Conservation (phyloP, 1,140 invertebrate genomes). For the Diachasma alloeum region DNA sequence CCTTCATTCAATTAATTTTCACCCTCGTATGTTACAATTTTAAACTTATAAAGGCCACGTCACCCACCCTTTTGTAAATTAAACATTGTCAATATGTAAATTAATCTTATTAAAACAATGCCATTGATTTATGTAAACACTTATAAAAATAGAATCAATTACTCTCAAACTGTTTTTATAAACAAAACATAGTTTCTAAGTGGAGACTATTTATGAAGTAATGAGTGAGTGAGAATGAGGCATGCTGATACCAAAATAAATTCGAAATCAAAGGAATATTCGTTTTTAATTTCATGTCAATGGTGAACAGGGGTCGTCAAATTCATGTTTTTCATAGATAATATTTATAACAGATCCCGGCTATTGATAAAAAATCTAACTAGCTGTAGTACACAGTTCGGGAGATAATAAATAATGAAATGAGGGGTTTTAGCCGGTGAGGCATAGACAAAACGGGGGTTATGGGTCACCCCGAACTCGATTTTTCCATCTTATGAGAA, state of each 20-base stretch:
- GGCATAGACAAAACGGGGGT: no score
- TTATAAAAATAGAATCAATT: not conserved
- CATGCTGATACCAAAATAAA: not conserved
- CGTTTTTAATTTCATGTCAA: no score
- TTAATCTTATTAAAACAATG: not conserved
- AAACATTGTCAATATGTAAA: not conserved
- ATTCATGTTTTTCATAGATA: no score
- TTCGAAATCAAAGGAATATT: not conserved
- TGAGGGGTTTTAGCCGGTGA: no score
- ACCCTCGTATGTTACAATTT: not conserved
- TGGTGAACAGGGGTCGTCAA: no score
- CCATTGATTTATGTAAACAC: conserved; percentile 6
- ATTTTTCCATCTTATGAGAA: no score
- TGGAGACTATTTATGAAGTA: not conserved
- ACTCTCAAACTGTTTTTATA: not conserved
- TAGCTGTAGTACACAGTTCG: no score
- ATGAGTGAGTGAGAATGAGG: not conserved
- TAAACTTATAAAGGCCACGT: conserved; percentile 10
- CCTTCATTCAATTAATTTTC: not conserved
- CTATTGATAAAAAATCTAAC: no score
- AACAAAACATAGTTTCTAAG: not conserved
- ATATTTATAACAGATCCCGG: no score
- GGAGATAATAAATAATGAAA: no score
- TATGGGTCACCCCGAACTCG: no score
- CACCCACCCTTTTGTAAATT: not conserved